Conservation (phyloP, 1,140 invertebrate species). For the Vanessa tameamea region DNA sequence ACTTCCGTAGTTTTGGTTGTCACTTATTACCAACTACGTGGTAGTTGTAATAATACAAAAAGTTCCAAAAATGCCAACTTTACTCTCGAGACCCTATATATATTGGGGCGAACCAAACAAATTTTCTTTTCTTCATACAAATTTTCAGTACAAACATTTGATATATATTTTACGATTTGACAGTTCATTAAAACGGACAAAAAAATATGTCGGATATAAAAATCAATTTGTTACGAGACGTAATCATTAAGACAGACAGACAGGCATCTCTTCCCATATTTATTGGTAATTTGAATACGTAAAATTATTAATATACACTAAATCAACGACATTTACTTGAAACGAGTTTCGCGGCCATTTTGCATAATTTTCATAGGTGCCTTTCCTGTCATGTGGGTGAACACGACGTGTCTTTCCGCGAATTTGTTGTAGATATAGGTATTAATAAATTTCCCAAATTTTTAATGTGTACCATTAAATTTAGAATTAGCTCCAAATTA, state of each 20-base stretch:
- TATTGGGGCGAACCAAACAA: no score
- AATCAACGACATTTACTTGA: slow-evolving; percentile 36
- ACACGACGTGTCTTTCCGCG: slow-evolving; percentile 33
- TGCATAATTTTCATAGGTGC: slow-evolving; percentile 46
- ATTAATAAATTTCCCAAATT: slow-evolving; percentile 13
- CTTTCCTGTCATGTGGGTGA: slow-evolving; percentile 33
- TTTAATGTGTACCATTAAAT: background rate
- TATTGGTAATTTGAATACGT: slow-evolving; percentile 38
- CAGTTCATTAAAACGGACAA: slow-evolving; percentile 2
- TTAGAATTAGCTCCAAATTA: background rate
- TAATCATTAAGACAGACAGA: slow-evolving; percentile 21
- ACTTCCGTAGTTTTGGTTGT: no score
- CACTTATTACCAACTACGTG: no score
- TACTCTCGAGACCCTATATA: no score
- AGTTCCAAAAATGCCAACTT: no score
- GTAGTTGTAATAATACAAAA: no score
- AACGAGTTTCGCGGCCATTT: slow-evolving; percentile 46
- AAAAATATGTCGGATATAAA: background rate
- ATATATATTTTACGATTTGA: no score
- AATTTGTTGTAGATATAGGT: slow-evolving; percentile 5
- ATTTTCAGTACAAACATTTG: no score
- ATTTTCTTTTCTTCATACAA: no score
- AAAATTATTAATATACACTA: slow-evolving; percentile 37
- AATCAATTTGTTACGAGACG: background rate
- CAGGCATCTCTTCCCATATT: slow-evolving; percentile 34